phyloP scores from a whole-genome alignment of 2,888 invertebrate species.

The Leptinotarsa juncta region DNA sequence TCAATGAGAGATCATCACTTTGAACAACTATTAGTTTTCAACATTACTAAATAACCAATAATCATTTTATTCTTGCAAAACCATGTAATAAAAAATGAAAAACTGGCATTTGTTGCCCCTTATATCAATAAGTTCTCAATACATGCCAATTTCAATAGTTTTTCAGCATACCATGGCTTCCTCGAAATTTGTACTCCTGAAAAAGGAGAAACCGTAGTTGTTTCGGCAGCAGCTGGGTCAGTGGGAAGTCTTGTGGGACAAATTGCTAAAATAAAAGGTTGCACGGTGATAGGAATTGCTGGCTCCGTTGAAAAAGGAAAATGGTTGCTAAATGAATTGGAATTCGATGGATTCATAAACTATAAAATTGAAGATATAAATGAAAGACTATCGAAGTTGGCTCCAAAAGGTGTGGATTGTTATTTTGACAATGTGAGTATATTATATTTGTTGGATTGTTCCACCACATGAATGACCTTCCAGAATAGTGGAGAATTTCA shows the following conservation, averaged over 20 bases:
- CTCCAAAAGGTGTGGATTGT: constrained; percentile 78
- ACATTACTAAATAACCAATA: no score
- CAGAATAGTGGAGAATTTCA: no score
- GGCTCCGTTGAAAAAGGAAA: constrained; percentile 78
- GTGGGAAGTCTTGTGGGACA: constrained; percentile 80
- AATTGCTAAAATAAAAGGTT: constrained; percentile 64
- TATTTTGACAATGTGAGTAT: constrained; percentile 80
- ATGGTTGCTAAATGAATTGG: constrained; percentile 74
- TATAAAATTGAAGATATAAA: constrained; percentile 74
- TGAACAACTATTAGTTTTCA: no score
- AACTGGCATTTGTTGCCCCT: no score
- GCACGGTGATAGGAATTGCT: constrained; percentile 78
- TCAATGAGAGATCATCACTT: no score
- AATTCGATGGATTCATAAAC: constrained; percentile 77
- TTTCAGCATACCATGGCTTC: constrained; percentile 80
- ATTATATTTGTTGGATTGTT: no score
- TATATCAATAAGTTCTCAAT: no score
- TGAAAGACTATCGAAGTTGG: constrained; percentile 69
- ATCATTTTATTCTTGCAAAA: no score
- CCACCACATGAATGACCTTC: no score
- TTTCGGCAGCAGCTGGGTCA: constrained; percentile 83
- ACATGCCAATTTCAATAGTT: no score
- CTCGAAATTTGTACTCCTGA: constrained; percentile 78
- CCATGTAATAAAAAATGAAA: no score
- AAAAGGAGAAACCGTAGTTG: constrained; percentile 77